Evolutionary conservation across 2,888 invertebrate species (phyloP), one percentile per base, ranked within the genome.

Genomic region (Fragum sueziense): DNA sequence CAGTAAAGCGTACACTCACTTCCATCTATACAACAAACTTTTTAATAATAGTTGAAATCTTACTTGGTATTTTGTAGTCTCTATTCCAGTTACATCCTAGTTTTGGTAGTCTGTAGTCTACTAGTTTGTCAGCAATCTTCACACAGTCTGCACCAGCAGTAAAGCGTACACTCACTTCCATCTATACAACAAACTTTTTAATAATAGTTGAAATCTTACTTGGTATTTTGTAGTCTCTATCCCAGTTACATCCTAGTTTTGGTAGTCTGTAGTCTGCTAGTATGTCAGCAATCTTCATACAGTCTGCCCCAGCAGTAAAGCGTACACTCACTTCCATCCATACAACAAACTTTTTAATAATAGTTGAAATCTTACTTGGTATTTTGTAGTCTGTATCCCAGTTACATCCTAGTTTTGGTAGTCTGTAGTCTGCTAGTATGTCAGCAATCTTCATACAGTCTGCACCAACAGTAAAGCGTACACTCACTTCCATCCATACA

Each of bases 231-330:
- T 80, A 79, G 52, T 70, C 78, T 20, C 70, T 57, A 68, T 67
- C 67, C 84, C 81, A 84, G 59, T 71, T 78, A 37, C 80, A 80
- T 47, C 20, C 68, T 68, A 74, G 71, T 70, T 71, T 85, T 20
- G 77, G 80, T 11, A 78, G 37, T 27, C 68, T 57, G 9, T 52
- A 47, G 68, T 79, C 69, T 9, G 74, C 34, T 27, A 84, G 75
- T 20, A 84, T 17, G 1, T 34, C 47, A 22, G 68, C 61, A n/a
- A 65, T 52, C 61, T 51, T 61, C 7, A 57, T 62, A 37, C 77
- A 77, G 0, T 41, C 33, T 0, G 25, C 47, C 1, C 52, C 57
- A 1, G 52, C 57, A 22, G 68, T 59, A 22, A 73, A 57, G 6
- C 73, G 76, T 25, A 59, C 59, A 61, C 34, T 51, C 11, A 69